A percentile compares a stretch with the other conserved stretches of the same genome.
phyloP scores from a whole-genome alignment of 2,797 vertebrate species.

The Eospalax fontanierii region DNA sequence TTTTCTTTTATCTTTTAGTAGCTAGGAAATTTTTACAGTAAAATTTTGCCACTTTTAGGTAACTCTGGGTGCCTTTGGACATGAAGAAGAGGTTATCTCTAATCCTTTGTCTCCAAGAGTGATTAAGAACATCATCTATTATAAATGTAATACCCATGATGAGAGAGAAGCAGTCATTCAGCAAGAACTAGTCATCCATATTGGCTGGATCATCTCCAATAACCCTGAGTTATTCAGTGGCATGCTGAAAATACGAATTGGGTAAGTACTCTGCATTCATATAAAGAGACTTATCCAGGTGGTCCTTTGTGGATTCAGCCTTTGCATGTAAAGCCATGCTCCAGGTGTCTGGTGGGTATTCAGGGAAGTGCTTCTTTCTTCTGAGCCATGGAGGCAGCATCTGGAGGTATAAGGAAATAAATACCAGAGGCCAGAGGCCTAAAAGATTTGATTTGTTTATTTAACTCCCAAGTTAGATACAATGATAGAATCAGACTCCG shows the following conservation, averaged over 20 bases:
- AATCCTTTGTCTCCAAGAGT: conserved; percentile 97
- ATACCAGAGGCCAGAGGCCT: not conserved
- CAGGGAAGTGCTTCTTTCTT: not conserved
- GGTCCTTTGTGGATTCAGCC: not conserved
- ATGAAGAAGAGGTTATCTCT: conserved; percentile 98
- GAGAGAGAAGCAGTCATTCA: conserved; percentile 97
- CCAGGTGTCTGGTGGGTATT: not conserved
- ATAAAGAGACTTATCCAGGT: not conserved
- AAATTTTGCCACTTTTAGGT: conserved; percentile 90
- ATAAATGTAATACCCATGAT: conserved; percentile 93
- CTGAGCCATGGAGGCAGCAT: not conserved
- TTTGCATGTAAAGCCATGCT: not conserved
- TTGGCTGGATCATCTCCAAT: conserved; percentile 99
- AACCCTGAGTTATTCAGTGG: conserved; percentile 97
- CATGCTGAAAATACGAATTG: conserved; percentile 98
- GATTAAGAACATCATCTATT: conserved; percentile 98
- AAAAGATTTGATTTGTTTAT: not conserved
- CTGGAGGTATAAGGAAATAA: conserved; percentile 5
- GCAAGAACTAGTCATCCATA: conserved; percentile 98
- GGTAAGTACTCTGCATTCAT: conserved; percentile 88
- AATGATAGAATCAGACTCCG: conserved; percentile 11
- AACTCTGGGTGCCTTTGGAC: conserved; percentile 98
- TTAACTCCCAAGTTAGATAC: not conserved
- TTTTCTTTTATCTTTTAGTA: conserved; percentile 46
- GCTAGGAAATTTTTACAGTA: conserved; percentile 64